These are phyloP conservation scores for Helicoverpa zea DNA, from an alignment of 1,140 invertebrate species.

Conservation along the genomic window DNA sequence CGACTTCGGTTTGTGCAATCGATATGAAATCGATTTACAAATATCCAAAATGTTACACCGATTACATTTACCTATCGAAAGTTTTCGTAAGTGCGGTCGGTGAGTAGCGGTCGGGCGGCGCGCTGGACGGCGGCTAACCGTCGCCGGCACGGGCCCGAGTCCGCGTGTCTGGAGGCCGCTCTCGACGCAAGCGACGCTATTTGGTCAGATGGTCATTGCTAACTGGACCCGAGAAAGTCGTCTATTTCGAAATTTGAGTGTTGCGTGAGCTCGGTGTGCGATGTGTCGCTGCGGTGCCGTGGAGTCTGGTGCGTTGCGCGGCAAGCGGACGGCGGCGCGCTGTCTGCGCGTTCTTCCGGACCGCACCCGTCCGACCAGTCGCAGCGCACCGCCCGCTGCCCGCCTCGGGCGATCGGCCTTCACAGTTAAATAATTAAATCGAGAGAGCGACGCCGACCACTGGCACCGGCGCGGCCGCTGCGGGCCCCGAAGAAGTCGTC, in stretches of 20 bases:
- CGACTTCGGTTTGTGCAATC: conserved; percentile 12
- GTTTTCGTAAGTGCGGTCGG: conserved; percentile 43
- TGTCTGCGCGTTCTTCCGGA: conserved; percentile 82
- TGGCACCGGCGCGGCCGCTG: conserved; percentile 57
- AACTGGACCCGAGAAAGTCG: conserved; percentile 79
- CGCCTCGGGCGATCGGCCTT: conserved; percentile 85
- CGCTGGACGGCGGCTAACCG: conserved; percentile 45
- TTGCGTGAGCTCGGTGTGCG: conserved; percentile 78
- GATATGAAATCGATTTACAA: conserved; percentile 45
- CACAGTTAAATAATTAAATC: conserved; percentile 83
- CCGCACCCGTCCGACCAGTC: conserved; percentile 84
- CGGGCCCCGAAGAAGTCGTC: conserved; percentile 78
- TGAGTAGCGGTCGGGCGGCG: conserved; percentile 12
- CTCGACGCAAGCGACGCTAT: conserved; percentile 59
- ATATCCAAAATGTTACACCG: conserved; percentile 41
- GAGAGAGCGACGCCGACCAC: conserved; percentile 71
- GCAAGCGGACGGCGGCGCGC: conserved; percentile 80
- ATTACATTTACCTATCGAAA: conserved; percentile 36
- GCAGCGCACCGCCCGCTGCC: conserved; percentile 76
- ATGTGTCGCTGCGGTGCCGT: conserved; percentile 82
- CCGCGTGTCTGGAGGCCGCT: conserved; percentile 59
- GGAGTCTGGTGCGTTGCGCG: conserved; percentile 74
- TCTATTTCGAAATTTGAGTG: conserved; percentile 82
- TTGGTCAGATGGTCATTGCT: conserved; percentile 68
- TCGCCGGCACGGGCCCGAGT: conserved; percentile 51